phyloP scores from a whole-genome alignment of 2,113 vertebrate species.

The Muscicapa adusta region DNA sequence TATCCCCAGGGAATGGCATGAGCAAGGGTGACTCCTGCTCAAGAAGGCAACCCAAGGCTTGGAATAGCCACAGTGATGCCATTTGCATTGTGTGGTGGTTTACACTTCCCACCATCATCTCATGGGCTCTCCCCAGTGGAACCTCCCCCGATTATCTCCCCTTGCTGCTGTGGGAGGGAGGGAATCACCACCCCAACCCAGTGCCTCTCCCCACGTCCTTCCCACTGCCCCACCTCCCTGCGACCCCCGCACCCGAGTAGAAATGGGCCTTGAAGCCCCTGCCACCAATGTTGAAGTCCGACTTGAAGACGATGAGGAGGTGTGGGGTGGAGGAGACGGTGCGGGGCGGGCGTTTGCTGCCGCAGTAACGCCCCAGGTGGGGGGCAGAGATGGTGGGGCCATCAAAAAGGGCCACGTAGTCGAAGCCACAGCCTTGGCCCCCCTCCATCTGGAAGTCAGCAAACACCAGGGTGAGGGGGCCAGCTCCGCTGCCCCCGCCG shows the following conservation, averaged over 20 bases:
- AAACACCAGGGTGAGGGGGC: conserved; percentile 84
- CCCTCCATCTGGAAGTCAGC: conserved; percentile 93
- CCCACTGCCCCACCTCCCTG: background rate
- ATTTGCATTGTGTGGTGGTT: background rate
- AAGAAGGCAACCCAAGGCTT: background rate
- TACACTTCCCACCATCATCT: background rate
- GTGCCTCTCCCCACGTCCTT: rapidly evolving
- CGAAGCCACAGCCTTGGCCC: conserved; percentile 86
- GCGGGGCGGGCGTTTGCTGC: conserved; percentile 76
- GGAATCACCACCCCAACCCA: background rate
- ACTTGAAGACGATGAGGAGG: conserved; percentile 91
- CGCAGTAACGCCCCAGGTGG: conserved; percentile 83
- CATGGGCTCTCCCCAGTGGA: background rate
- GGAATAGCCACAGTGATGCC: background rate
- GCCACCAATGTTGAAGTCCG: conserved; percentile 94
- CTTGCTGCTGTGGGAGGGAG: rapidly evolving
- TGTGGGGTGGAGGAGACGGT: conserved; percentile 78
- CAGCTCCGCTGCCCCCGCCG: conserved; percentile 63
- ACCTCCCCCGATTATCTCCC: background rate
- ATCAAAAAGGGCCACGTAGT: conserved; percentile 89
- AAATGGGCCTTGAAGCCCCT: conserved; percentile 93
- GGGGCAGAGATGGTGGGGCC: conserved; percentile 73
- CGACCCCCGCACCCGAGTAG: conserved; percentile 81
- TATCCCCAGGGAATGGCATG: background rate
- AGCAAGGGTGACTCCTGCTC: background rate